Evolutionary conservation across 1,140 invertebrate species (phyloP).

Genomic region (Patella vulgata): DNA sequence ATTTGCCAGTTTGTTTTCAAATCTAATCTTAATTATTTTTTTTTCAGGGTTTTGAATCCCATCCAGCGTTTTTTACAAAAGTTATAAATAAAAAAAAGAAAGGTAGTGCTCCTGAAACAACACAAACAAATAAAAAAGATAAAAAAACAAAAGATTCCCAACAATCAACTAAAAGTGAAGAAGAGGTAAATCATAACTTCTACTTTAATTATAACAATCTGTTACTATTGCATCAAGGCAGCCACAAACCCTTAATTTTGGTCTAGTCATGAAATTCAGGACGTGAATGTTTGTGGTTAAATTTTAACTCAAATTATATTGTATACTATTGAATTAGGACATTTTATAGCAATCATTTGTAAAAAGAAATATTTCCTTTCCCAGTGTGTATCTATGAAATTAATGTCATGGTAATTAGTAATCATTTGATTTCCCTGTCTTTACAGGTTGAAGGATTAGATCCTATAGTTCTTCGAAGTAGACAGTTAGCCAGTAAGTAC

Average conservation of each 20-base stretch:
- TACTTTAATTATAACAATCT: no score
- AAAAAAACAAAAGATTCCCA: conserved; percentile 27
- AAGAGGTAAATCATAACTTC: conserved; percentile 37
- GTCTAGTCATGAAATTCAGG: no score
- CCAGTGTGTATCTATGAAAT: no score
- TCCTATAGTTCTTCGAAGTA: conserved; percentile 57
- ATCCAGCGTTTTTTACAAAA: conserved; percentile 65
- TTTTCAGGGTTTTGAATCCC: conserved; percentile 61
- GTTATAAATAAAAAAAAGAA: conserved; percentile 64
- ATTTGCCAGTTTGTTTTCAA: background rate
- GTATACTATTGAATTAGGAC: background rate
- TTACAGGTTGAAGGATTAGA: conserved; percentile 60
- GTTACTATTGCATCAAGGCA: no score
- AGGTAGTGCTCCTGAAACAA: conserved; percentile 26
- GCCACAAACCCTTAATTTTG: no score
- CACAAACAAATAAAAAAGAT: conserved; percentile 24
- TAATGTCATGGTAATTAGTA: no score
- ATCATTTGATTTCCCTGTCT: no score
- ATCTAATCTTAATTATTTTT: conserved; percentile 2
- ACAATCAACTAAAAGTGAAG: conserved; percentile 48
- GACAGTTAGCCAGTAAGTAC: conserved; percentile 64
- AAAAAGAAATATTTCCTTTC: no score
- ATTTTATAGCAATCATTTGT: no score
- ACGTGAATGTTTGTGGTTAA: no score
- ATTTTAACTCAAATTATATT: conserved; percentile 2